Conservation (phyloP, 2,113 vertebrate genomes). For the Triplophysa dalaica region DNA sequence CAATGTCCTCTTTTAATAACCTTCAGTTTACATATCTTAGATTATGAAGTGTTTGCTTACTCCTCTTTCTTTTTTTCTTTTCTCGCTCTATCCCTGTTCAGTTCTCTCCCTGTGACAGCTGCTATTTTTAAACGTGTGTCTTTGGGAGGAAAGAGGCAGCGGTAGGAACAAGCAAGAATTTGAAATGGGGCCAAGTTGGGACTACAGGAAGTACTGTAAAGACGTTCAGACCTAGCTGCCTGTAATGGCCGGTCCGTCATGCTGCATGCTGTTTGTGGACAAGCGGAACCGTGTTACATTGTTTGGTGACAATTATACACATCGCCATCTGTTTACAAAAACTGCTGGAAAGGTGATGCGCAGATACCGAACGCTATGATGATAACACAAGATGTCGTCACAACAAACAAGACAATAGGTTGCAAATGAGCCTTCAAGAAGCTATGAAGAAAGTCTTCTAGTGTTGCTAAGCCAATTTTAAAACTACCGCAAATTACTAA, state of each 20-base stretch:
- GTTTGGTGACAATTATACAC: slow-evolving; percentile 18
- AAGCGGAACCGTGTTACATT: slow-evolving; percentile 3
- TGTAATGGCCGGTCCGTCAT: not conserved
- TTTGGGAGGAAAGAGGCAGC: slow-evolving; percentile 26
- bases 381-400: not conserved
- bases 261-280: slow-evolving; percentile 14
- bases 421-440: not conserved
- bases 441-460: not conserved
- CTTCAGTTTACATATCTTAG: not conserved
- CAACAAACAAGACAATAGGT: not conserved
- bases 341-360: not conserved
- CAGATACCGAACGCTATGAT: not conserved
- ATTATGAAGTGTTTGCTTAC: slow-evolving; percentile 32
- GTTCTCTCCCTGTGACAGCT: slow-evolving; percentile 18
- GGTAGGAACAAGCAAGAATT: slow-evolving; percentile 16
- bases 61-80: not conserved
- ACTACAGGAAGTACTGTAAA: slow-evolving; percentile 12
- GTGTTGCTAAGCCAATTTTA: not conserved
- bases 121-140: slow-evolving; percentile 36
- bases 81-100: slow-evolving; percentile 16
- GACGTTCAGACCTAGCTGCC: not conserved
- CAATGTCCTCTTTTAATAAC: not conserved
- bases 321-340: slow-evolving; percentile 20
- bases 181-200: slow-evolving; percentile 10
- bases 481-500: not conserved